Evolutionary conservation across 2,797 vertebrate species (phyloP), one percentile per base, ranked within the genome.

Genomic region (Corythornis leucogaster): DNA sequence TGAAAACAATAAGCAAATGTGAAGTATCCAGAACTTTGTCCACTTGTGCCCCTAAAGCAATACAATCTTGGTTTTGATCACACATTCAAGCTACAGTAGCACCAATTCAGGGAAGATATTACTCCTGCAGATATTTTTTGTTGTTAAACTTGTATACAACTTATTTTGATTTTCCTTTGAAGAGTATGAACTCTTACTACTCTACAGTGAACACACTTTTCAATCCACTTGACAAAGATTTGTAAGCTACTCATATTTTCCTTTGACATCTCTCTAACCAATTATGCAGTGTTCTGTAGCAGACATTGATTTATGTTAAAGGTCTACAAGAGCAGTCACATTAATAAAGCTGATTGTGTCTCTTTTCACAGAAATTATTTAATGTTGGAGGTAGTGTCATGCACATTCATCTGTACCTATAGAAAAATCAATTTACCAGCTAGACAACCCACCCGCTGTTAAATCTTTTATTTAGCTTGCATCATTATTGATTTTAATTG

Each of bases 1-100:
- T 75, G 78, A 79, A 89, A 92, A 91, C 91, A 82, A 93, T 92
- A 88, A 94, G 67, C 64, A 85, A 96, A 95, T 24, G 40, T 74
- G 59, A 95, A 94, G 66, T 77, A 70, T 85, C 79, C 87, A 95
- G 97, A 96, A 97, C 95, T 96, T 97, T 95, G 96, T 89, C 81
- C 96, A 67, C 58, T 91, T 81, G 68, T 91, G 79, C 84, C 77
- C 96, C 85, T 92, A 91, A 90, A 95, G 78, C 82, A 93, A 82
- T 43, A 38, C 45, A 66, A 54, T 81, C 82, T 75, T 74, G 54
- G 0, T 77, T 94, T 61, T 85, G 38, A 94, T 89, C 86, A 81
- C 1, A 2, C 40, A 69, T 14, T 69, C 53, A 54, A 55, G 57
- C 31, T n/a, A 76, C 67, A 64, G 85, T 53, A 91, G 93, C 91